Evolutionary conservation across 2,113 vertebrate species (phyloP), one percentile per base, ranked within the genome.

Genomic region (Muscicapa adusta): DNA sequence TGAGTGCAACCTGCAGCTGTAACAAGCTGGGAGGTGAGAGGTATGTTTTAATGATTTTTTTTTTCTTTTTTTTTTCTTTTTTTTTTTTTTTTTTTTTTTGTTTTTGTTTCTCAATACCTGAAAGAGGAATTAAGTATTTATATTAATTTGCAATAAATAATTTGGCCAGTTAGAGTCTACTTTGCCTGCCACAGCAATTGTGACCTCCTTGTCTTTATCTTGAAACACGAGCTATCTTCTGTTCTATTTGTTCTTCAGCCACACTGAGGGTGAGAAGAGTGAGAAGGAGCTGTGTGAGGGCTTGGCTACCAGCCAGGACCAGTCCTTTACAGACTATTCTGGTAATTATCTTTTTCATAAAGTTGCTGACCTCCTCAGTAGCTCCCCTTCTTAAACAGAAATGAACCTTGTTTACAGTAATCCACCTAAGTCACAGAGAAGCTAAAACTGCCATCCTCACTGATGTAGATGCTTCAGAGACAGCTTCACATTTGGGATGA

Each of bases 1-100:
- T 3, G 5, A 65, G 34, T 0, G 0, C 10, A 70, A 34, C 16
- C 24, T 28, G 28, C 0, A 0, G 7, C 18, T 0, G 0, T 15
- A 79, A 53, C 4, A 20, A 40, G 10, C 4, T 22, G 26, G 9
- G 8, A 81, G 34, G 4, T 61, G n/a, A 51, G 31, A 43, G 13
- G 8, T 9, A 65, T 38, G 34, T 60, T 60, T 50, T 19, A 50
- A 79, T n/a, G 3, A 1, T 17, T 74, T 33, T 53, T 53, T 80
- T 70, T 33, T 8, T 38, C 38, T 10, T 78, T 65, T 6, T 9
- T 82, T n/a, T n/a, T n/a, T n/a, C n/a, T n/a, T 17, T 74, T 34
- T 53, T 53, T 53, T 80, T 70, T 33, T 40, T 14, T 5, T 78
- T 61, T 6, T 9, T 82, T 38, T 38, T 10, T 83, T 54, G 9